These are phyloP conservation scores for Dreissena rostriformis DNA, from an alignment of 1,140 invertebrate species.

Conservation along the genomic window DNA sequence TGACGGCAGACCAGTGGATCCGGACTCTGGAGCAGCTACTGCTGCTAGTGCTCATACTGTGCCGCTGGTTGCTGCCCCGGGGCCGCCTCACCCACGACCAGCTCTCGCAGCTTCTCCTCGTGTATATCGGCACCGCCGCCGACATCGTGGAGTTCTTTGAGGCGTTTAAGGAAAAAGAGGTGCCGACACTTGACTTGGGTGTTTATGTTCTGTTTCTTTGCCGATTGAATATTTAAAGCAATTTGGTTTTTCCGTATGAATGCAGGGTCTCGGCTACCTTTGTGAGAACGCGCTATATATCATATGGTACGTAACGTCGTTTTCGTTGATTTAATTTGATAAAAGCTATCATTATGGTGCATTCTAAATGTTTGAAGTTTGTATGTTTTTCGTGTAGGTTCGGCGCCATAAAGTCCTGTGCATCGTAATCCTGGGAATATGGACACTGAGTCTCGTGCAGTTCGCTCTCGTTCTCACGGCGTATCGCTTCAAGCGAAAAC, in stretches of 20 bases:
- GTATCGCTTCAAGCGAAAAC: conserved; percentile 88
- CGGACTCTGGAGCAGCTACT: conserved; percentile 93
- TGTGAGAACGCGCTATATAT: no score
- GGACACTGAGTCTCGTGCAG: conserved; percentile 92
- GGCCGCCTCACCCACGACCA: conserved; percentile 93
- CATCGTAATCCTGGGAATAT: conserved; percentile 75
- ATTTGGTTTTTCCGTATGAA: no score
- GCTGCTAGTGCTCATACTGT: conserved; percentile 93
- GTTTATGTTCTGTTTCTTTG: no score
- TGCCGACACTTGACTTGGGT: conserved; percentile 35
- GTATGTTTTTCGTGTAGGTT: conserved; percentile 60
- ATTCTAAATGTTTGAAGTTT: neutral
- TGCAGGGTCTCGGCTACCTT: no score
- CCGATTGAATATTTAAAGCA: no score
- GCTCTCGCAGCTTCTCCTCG: conserved; percentile 93
- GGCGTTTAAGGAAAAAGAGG: conserved; percentile 86
- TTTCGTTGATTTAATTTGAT: no score
- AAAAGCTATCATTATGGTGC: neutral
- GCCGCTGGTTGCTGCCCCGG: conserved; percentile 93
- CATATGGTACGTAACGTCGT: no score
- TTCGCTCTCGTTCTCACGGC: conserved; percentile 95
- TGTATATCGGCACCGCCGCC: conserved; percentile 89
- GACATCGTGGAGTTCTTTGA: conserved; percentile 98
- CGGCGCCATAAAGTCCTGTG: conserved; percentile 74
- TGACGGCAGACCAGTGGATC: conserved; percentile 85